A percentile compares a stretch with the other conserved stretches of the same genome.
These are phyloP conservation scores for Sebastes nivosus DNA, from an alignment of 2,797 vertebrate species.

Conservation along the genomic window DNA sequence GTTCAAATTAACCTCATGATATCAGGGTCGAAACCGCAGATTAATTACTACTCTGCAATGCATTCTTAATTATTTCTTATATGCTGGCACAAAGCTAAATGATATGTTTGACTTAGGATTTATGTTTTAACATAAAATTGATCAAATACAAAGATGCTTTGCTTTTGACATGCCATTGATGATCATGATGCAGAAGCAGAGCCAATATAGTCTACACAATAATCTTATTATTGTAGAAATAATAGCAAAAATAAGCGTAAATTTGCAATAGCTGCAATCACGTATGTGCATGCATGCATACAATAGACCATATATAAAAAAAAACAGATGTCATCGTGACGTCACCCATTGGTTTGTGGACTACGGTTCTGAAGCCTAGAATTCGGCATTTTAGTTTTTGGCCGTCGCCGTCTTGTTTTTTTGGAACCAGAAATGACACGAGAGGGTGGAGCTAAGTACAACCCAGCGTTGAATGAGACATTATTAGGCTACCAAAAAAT, in stretches of 20 bases:
- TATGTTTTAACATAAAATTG: neutral
- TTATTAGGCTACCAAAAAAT: rapidly evolving
- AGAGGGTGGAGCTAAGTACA: no score
- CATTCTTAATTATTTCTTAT: neutral
- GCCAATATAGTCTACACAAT: neutral
- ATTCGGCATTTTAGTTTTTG: rapidly evolving
- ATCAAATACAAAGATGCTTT: neutral
- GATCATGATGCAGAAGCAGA: neutral
- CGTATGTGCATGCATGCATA: neutral
- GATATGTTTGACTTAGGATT: neutral
- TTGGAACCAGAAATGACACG: no score
- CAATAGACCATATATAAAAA: no score
- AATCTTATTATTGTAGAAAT: neutral
- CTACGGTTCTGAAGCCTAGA: no score
- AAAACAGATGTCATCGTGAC: neutral
- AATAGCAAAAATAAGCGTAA: neutral
- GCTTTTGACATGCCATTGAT: neutral
- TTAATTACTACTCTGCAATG: neutral
- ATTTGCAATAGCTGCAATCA: neutral
- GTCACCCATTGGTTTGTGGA: neutral
- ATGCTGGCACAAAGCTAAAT: neutral
- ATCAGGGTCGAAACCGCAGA: neutral
- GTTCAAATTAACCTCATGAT: neutral
- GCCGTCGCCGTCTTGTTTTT: no score
- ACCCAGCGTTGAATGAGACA: no score